These are phyloP conservation scores for Apodemia mormo DNA, from an alignment of 2,888 invertebrate species.

Conservation along the genomic window DNA sequence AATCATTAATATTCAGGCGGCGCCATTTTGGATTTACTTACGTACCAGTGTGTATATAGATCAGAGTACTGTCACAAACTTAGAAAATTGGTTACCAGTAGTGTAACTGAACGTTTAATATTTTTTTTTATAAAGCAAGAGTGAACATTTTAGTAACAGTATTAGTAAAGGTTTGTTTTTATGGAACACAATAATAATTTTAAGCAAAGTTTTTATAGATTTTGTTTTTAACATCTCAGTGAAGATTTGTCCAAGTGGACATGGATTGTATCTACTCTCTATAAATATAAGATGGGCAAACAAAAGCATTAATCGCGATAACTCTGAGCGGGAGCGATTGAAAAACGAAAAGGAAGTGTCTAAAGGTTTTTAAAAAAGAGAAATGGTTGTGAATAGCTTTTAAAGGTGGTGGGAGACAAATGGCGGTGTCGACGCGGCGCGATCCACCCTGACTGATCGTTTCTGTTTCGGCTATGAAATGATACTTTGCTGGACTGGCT, in stretches of 20 bases:
- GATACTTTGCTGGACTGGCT: constrained; percentile 20
- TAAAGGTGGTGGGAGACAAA: constrained; percentile 78
- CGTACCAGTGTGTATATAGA: no score
- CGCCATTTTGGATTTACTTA: no score
- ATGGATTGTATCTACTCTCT: constrained; percentile 39
- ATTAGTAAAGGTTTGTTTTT: no score
- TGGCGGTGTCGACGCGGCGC: constrained; percentile 51
- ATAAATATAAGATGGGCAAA: constrained; percentile 45
- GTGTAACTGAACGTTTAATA: no score
- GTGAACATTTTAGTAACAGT: no score
- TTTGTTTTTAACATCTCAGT: neutral
- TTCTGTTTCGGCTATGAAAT: constrained; percentile 29
- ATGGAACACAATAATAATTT: no score
- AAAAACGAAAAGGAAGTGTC: constrained; percentile 79
- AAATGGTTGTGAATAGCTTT: constrained; percentile 79
- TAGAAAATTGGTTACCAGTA: no score
- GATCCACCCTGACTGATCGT: constrained; percentile 57
- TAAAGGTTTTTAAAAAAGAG: constrained; percentile 79
- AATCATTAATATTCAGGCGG: no score
- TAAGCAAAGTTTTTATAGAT: no score
- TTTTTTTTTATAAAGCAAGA: no score
- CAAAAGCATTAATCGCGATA: constrained; percentile 77
- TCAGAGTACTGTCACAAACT: no score
- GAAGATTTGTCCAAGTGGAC: neutral
- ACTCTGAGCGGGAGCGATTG: constrained; percentile 70